Evolutionary conservation across 2,888 invertebrate species (phyloP), one percentile per base, ranked within the genome.

Genomic region (Synergus umbraculus): DNA sequence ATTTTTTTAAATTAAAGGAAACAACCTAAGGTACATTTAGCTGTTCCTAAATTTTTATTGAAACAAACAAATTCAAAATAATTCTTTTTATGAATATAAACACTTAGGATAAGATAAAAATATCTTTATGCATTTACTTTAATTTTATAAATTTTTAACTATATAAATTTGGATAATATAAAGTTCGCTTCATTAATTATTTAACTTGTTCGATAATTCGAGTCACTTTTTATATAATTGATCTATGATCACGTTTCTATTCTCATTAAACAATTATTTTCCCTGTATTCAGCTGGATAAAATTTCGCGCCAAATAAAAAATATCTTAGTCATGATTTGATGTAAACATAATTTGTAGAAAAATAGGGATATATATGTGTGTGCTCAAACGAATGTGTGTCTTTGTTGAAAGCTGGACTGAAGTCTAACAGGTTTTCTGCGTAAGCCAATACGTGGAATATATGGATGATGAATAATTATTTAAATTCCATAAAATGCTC

Each of bases 401-500:
- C 4, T 69, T 8, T 0, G n/a, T 69, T 69, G 49, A 54, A 29
- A 37, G 37, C 37, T 37, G 37, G 5, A 37, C 5, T 67, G 22
- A 37, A 0, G 44, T 12, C 49, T 37, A 49, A 46, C 29, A 69
- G 29, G 8, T 46, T 69, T 73, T 41, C n/a, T n/a, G 60, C 22
- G 29, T 60, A 60, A 12, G 22, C 29, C 60, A 60, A 22, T 60
- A 29, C 13, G 10, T 54, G 9, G n/a, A 54, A 54, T 5, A 15
- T 15, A 7, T 13, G 15, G 49, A 49, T 46, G 29, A 73, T 73
- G 73, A 73, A 73, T 73, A 73, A 73, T 73, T 54, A 73, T n/a
- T 73, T 73, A 15, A n/a, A 49, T 73, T 73, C 41, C 10, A 15
- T 54, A 54, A 73, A 54, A 37, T 15, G 37, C 5, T 73, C 10